Conservation (phyloP, 2,797 vertebrate species). For the Etheostoma nigrum region DNA sequence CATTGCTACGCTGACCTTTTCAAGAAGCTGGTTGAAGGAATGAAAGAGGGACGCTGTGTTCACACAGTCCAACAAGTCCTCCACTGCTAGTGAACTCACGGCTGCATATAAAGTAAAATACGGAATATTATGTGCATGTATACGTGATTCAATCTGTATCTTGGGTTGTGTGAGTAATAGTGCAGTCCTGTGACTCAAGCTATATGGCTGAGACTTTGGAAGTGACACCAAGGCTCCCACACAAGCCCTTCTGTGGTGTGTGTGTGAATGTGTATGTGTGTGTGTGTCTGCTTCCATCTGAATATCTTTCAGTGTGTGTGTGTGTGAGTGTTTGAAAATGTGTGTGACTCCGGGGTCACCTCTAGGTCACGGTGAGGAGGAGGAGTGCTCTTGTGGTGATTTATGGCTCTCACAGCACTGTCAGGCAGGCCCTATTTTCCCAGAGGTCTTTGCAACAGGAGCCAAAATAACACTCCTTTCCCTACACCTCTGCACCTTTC, state of each 20-base stretch:
- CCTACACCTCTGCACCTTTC: conserved; percentile 46
- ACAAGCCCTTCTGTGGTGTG: not conserved
- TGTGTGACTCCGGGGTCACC: conserved; percentile 60
- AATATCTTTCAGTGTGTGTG: conserved; percentile 3
- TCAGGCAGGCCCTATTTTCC: conserved; percentile 77
- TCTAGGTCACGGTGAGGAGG: conserved; percentile 67
- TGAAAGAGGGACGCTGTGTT: too few relatives aligned
- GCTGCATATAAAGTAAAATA: too few relatives aligned
- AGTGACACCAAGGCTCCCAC: conserved; percentile 25
- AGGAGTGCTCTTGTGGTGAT: conserved; percentile 77
- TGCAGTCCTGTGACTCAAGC: not conserved
- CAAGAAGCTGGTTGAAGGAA: too few relatives aligned
- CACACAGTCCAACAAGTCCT: too few relatives aligned
- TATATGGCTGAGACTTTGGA: conserved; percentile 7
- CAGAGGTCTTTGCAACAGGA: conserved; percentile 75
- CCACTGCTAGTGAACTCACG: too few relatives aligned
- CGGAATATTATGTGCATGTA: too few relatives aligned
- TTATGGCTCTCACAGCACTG: conserved; percentile 76
- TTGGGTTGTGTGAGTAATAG: not conserved
- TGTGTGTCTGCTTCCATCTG: not conserved
- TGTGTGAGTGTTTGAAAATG: conserved; percentile 11
- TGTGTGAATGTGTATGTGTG: conserved; percentile 12
- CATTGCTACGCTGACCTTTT: too few relatives aligned
- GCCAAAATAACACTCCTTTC: conserved; percentile 73
- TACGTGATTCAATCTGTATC: not conserved